A percentile compares a stretch with the other conserved stretches of the same genome.
Conservation (phyloP, 2,797 vertebrate species). For the Myotis myotis region DNA sequence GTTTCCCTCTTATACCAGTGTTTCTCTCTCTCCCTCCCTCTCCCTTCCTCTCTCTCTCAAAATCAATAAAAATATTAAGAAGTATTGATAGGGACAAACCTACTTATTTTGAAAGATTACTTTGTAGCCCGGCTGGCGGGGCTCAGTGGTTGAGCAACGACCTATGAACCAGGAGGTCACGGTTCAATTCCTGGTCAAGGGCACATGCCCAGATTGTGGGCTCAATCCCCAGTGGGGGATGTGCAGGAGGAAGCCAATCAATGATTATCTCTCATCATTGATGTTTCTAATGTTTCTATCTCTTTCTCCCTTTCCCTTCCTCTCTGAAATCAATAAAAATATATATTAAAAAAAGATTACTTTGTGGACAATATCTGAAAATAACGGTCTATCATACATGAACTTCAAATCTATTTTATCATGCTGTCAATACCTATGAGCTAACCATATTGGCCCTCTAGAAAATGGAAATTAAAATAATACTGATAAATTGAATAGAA, state of each 20-base stretch:
- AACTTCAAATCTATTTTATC: neutral
- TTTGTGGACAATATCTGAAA: neutral
- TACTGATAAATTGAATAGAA: neutral
- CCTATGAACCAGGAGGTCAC: too few species aligned
- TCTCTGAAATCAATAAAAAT: too few species aligned
- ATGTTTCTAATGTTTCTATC: too few species aligned
- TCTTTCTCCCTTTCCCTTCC: too few species aligned
- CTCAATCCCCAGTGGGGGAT: too few species aligned
- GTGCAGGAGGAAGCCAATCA: too few species aligned
- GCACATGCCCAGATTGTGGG: too few species aligned
- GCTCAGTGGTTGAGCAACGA: too few species aligned
- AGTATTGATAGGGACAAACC: conserved; percentile 42
- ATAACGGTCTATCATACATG: neutral
- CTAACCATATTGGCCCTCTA: neutral
- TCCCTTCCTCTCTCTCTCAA: neutral
- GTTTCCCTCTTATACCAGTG: neutral
- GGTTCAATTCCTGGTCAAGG: too few species aligned
- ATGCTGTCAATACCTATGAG: neutral
- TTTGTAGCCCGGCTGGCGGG: too few species aligned
- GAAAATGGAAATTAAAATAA: neutral
- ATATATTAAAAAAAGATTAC: too few species aligned
- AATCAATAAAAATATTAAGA: conserved; percentile 34
- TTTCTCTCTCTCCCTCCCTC: neutral
- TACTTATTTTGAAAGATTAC: neutral
- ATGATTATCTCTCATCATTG: too few species aligned